Evolutionary conservation across 1,140 invertebrate genomes (phyloP), one percentile per base, ranked within the genome.

Genomic region (Yoshiicerus persimilis): DNA sequence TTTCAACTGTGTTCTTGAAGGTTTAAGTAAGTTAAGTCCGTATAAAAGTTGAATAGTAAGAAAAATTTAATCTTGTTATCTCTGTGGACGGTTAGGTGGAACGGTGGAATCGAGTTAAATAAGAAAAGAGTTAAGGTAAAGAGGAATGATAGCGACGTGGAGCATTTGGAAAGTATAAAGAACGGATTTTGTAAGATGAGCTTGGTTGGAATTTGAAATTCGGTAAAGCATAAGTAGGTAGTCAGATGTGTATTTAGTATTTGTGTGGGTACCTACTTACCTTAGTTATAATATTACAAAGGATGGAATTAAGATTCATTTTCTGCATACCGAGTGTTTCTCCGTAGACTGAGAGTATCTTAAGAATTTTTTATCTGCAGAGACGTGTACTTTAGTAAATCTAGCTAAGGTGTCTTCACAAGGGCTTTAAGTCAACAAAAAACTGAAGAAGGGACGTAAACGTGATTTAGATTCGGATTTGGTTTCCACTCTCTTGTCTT

Each of bases 131-230:
- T 32, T 32, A 77, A 4, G 70, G 11, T 20, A 80, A 38, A 10
- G n/a, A 80, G 64, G 64, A 70, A 70, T 70, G 64, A 70, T 32
- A 47, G 36, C 27, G 3, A 20, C 30, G 30, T 56, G n/a, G 16
- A 56, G 16, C n/a, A 56, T 56, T 56, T 56, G 13, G 13, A 10
- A 66, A 87, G 32, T 75, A 36, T 38, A 64, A 64, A 66, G 85
- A 62, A 64, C n/a, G n/a, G 23, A 86, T 66, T 56, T 64, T 86
- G 85, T 23, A 86, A 86, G 85, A 86, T 86, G 85, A 64, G 62
- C 85, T 64, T 86, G 23, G 16, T 38, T 36, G 75, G 75, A 80
- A 80, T 80, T 80, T 36, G 34, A 80, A 80, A 80, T 80, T 80
- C 75, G 75, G 75, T 80, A 34, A 80, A 80, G 75, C 20, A 80